Conservation (phyloP, 1,140 invertebrate species). For the Drosophila melanica region DNA sequence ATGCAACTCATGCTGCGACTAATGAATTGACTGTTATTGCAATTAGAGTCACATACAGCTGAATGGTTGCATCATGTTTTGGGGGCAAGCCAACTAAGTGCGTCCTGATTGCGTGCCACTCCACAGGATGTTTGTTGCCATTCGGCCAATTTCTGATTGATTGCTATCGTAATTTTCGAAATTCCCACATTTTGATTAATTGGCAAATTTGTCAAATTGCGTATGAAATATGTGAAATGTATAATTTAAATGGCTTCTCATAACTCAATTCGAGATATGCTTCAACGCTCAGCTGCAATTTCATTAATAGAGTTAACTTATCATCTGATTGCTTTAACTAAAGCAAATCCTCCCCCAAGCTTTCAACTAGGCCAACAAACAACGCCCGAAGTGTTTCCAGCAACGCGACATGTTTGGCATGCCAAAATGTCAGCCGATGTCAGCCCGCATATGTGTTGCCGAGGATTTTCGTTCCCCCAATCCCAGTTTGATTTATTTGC, state of each 20-base stretch:
- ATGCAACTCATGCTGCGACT: neutral
- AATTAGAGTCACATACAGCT: conserved; percentile 18
- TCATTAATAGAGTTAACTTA: conserved; percentile 62
- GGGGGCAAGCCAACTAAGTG: conserved; percentile 44
- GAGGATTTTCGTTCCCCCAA: conserved; percentile 12
- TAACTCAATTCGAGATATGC: conserved; percentile 14
- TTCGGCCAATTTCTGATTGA: conserved; percentile 47
- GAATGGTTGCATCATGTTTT: neutral
- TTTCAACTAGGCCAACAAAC: conserved; percentile 21
- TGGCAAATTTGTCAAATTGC: conserved; percentile 11
- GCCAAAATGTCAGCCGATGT: conserved; percentile 58
- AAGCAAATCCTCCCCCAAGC: conserved; percentile 22
- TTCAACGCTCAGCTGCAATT: conserved; percentile 10
- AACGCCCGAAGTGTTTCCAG: conserved; percentile 29
- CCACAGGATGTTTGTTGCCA: conserved; percentile 47
- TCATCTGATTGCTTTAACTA: conserved; percentile 36
- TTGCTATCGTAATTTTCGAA: conserved; percentile 15
- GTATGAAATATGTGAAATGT: conserved; percentile 12
- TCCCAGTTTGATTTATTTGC: conserved; percentile 67
- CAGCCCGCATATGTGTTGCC: conserved; percentile 35
- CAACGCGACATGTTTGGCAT: conserved; percentile 69
- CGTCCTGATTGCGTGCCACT: conserved; percentile 41
- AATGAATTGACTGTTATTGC: conserved; percentile 23
- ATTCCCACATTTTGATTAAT: conserved; percentile 8
- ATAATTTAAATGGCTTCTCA: conserved; percentile 14